A percentile compares a stretch with the other conserved stretches of the same genome.
Conservation (phyloP, 1,140 invertebrate species). For the Drosophila tristis region DNA sequence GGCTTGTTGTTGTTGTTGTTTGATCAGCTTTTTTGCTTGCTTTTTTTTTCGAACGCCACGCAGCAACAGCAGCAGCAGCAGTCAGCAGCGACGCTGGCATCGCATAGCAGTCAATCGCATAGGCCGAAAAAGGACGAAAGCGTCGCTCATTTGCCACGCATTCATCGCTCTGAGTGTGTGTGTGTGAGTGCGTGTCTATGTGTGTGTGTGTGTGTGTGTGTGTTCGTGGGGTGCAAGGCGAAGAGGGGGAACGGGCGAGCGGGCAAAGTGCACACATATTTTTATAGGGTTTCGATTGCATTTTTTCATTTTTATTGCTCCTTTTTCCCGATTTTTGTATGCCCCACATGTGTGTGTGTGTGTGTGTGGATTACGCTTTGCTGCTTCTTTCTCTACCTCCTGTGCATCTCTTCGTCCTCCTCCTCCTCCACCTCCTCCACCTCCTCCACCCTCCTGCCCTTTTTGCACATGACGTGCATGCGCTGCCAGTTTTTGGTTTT, state of each 20-base stretch:
- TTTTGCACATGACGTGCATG: conserved; percentile 37
- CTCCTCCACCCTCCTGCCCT: background rate
- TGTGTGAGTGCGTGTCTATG: conserved; percentile 4
- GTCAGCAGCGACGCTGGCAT: conserved; percentile 7
- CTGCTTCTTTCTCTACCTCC: conserved; percentile 36
- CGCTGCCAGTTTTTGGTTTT: conserved; percentile 33
- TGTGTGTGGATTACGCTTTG: conserved; percentile 74
- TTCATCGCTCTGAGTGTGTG: conserved; percentile 4
- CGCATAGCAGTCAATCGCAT: conserved; percentile 43
- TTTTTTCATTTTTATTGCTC: conserved; percentile 40
- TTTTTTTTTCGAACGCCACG: conserved; percentile 16
- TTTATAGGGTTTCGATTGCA: conserved; percentile 82
- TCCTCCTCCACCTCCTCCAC: too few species aligned
- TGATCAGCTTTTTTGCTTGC: conserved; percentile 48
- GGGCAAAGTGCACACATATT: conserved; percentile 65
- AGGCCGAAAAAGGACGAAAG: conserved; percentile 79
- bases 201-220: conserved; percentile 2
- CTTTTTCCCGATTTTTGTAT: conserved; percentile 27
- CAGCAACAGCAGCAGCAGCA: conserved; percentile 54
- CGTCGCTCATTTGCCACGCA: conserved; percentile 74
- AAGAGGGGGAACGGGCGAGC: background rate
- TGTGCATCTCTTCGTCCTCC: background rate
- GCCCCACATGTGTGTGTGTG: conserved; percentile 1
- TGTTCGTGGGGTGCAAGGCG: background rate
- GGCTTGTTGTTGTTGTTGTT: conserved; percentile 7